Conservation (phyloP, 1,140 invertebrate species). For the Chelonus insularis region DNA sequence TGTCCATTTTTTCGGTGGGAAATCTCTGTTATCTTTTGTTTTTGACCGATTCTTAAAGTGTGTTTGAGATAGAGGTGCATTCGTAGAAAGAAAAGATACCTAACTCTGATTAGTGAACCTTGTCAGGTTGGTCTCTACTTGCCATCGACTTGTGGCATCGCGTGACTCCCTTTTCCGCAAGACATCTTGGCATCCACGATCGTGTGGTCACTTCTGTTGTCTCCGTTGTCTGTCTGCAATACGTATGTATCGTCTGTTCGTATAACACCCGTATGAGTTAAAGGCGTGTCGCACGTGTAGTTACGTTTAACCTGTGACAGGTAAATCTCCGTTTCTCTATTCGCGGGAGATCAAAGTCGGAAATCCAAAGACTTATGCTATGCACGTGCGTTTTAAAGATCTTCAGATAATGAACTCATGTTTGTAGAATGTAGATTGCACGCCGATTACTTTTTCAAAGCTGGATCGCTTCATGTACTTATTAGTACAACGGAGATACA, state of each 20-base stretch:
- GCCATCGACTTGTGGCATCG: conserved; percentile 12
- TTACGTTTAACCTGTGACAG: neutral
- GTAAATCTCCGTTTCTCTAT: neutral
- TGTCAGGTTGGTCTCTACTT: neutral
- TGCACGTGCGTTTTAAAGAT: conserved; percentile 2
- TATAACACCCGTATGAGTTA: neutral
- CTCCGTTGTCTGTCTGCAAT: neutral
- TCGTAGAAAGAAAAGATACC: neutral
- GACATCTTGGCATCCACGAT: conserved; percentile 7
- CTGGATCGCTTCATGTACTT: neutral
- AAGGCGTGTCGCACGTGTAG: neutral
- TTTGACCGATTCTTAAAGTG: neutral
- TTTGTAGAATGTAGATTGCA: conserved; percentile 18
- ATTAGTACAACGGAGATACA: conserved; percentile 11
- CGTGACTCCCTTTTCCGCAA: conserved; percentile 3
- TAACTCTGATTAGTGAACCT: neutral
- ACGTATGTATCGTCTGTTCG: neutral
- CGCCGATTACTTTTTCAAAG: conserved; percentile 1
- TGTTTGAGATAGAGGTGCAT: neutral
- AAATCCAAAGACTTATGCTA: neutral
- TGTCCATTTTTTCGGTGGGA: too few species aligned
- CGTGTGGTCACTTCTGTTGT: conserved; percentile 6
- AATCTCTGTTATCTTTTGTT: too few species aligned
- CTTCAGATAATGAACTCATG: conserved; percentile 15
- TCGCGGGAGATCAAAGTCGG: conserved; percentile 4